These are phyloP conservation scores for Phortica variegata DNA, from an alignment of 1,140 invertebrate species.

Conservation along the genomic window DNA sequence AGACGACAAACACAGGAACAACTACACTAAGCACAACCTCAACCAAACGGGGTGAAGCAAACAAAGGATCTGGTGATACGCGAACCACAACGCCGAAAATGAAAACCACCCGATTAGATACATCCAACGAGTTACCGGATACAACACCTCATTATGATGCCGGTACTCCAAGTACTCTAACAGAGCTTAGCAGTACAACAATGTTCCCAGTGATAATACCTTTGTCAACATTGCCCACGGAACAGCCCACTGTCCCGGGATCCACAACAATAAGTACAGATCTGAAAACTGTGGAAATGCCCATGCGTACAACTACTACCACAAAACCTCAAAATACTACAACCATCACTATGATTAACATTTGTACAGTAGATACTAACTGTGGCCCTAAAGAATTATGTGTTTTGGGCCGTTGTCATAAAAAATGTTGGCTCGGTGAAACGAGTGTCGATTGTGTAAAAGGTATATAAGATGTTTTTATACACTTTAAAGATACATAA, in stretches of 20 bases:
- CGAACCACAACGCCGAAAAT: conserved; percentile 43
- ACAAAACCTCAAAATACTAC: conserved; percentile 27
- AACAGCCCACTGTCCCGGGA: conserved; percentile 50
- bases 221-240: conserved; percentile 32
- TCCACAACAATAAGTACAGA: conserved; percentile 36
- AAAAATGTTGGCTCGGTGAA: conserved; percentile 61
- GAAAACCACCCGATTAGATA: conserved; percentile 51
- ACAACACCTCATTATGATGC: conserved; percentile 23
- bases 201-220: conserved; percentile 25
- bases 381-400: conserved; percentile 61
- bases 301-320: conserved; percentile 24
- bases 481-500: too few species aligned
- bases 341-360: conserved; percentile 51
- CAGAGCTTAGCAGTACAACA: conserved; percentile 37
- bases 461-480: conserved; percentile 16
- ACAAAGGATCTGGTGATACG: conserved; percentile 23
- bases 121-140: conserved; percentile 43
- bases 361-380: conserved; percentile 57
- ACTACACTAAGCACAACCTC: conserved; percentile 22
- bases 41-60: conserved; percentile 23
- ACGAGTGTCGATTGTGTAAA: conserved; percentile 26
- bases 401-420: conserved; percentile 60
- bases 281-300: too few species aligned
- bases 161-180: conserved; percentile 34
- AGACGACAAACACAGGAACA: conserved; percentile 16